Evolutionary conservation across 2,888 invertebrate genomes (phyloP).

Genomic region (Nemapogon koenigi): DNA sequence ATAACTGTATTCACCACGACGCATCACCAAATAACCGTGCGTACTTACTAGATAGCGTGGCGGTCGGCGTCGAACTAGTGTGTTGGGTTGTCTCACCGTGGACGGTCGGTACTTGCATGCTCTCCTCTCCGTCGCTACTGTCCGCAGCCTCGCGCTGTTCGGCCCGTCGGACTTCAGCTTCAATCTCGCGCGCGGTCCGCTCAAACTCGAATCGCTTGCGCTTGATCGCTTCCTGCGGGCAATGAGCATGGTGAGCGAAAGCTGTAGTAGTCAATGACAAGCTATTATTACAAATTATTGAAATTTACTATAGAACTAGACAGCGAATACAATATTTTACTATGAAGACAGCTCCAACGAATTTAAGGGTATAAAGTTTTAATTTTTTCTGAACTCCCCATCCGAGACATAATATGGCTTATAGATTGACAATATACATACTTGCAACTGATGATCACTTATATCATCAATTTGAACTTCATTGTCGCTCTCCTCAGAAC

Average conservation of each 20-base stretch:
- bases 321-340: too few relatives aligned
- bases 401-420: too few relatives aligned
- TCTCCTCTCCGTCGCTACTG: constrained; percentile 18
- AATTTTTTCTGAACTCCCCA: too few relatives aligned
- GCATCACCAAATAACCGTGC: too few relatives aligned
- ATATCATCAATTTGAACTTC: constrained; percentile 52
- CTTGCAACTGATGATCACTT: constrained; percentile 79
- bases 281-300: too few relatives aligned
- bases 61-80: constrained; percentile 18
- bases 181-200: constrained; percentile 78
- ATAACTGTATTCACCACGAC: too few relatives aligned
- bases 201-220: constrained; percentile 73
- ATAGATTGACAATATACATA: too few relatives aligned
- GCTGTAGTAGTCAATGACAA: too few relatives aligned
- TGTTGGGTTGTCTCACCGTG: constrained; percentile 17
- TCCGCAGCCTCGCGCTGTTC: constrained; percentile 55
- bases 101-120: neutral
- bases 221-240: constrained; percentile 64
- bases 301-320: too few relatives aligned
- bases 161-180: constrained; percentile 70
- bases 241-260: neutral
- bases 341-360: too few relatives aligned
- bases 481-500: constrained; percentile 66
- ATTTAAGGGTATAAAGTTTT: too few relatives aligned
- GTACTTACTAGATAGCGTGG: constrained; percentile 19